Conservation (phyloP, 2,797 vertebrate species). For the Poeciliopsis infans region DNA sequence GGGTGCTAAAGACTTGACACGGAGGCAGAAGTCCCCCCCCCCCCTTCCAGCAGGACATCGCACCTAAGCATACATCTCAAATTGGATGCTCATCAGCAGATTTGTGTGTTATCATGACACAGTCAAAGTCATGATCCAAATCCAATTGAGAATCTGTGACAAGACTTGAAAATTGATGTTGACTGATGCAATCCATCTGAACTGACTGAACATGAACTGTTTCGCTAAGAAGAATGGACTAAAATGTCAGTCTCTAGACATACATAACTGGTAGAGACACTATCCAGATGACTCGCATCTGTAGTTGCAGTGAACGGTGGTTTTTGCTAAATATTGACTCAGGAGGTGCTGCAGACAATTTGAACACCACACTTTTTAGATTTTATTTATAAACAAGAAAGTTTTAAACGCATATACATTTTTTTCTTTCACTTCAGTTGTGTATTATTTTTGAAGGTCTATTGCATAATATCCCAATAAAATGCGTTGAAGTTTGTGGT, state of each 20-base stretch:
- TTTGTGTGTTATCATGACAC: not conserved
- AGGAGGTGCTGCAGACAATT: not conserved
- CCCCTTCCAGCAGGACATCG: not conserved
- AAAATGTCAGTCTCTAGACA: not conserved
- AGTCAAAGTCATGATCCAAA: not conserved
- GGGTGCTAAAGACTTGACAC: not conserved
- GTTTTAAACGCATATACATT: not conserved
- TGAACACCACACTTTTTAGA: not conserved
- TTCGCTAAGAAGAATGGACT: not conserved
- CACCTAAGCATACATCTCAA: not conserved
- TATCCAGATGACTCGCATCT: not conserved
- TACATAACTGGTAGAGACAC: not conserved
- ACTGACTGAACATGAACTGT: not conserved
- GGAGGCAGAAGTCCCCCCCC: not conserved
- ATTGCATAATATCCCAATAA: constrained; percentile 6
- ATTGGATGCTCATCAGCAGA: not conserved
- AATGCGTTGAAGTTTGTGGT: not conserved
- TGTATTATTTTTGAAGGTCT: not conserved
- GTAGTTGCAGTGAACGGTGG: not conserved
- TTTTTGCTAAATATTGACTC: not conserved
- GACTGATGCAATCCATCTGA: not conserved
- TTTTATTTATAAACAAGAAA: constrained; percentile 1
- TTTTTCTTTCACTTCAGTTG: not conserved
- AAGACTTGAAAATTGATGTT: not conserved
- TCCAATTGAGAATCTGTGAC: not conserved